Base-by-base conservation (phyloP, 2,113 vertebrate genomes). In the Spermophilus dauricus region DNA sequence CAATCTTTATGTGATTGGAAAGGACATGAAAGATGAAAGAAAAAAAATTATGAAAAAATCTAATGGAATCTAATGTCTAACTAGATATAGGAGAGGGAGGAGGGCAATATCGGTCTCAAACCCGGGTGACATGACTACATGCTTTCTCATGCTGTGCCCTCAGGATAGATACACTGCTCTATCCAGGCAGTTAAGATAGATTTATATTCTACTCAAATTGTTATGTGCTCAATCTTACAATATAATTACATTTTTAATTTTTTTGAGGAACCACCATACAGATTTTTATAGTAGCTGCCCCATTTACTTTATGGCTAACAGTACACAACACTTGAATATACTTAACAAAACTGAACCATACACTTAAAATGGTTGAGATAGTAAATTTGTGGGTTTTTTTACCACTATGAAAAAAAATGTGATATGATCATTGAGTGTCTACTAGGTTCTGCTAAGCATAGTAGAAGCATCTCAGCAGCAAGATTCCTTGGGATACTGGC, bases 21-120 rank as follows among this genome's bases (percentile, higher is more conserved):
- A 94, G 8, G 28, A 91, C 86, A 22, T 89, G 11, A 89, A 88
- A 88, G 69, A 70, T 42, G 48, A 84, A 58, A 90, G 34, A 76
- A 61, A 84, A 84, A 94, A 89, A 13, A 8, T 14, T 24, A 56
- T 24, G 28, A 48, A 34, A 81, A 84, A 81, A 82, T 82, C 28
- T 75, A 76, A 70, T 18, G 84, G 58, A 4, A 39, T 88, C 72
- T 69, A 45, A 94, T 22, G 13, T 91, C 45, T 91, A 75, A 90
- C 39, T 73, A 77, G 76, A 70, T 70, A 48, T 28, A 32, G 2
- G 53, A 20, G 30, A 56, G 58, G 37, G 20, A 90, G 17, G 39
- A 92, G 24, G 65, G 28, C 81, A 63, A 65, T 39, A 45, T 34
- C 51, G 83, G 32, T 89, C 18, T 76, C 28, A 65, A 22, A 89